Base-by-base conservation (phyloP, 2,888 invertebrate species). In the Eupeodes latifasciatus region DNA sequence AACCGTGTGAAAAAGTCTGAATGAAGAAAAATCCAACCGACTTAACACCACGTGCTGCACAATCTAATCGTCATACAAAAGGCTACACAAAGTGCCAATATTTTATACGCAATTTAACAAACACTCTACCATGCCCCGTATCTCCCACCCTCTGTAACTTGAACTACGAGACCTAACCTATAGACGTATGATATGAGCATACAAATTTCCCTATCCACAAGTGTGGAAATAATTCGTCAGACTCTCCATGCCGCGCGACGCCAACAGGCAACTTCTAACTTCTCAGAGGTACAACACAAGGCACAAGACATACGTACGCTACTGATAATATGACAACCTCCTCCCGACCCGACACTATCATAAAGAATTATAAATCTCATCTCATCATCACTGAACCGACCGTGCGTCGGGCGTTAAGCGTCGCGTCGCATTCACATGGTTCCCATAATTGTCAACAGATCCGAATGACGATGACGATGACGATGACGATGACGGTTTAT, bases 141-240 rank as follows among this genome's bases (percentile, higher is more conserved):
- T 19, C 9, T 12, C 19, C 11, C 44, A 49, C 6, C 19, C 16
- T 19, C 12, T 47, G 64, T 7, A 2, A 47, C 4, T 53, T 40
- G 40, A 7, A 40, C 40, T 40, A 9, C 40, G 4, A 40, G 40
- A 40, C 6, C 72, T 59, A 55, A 27, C 59, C 44, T 49, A 11
- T 44, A 51, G 67, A 11, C 19, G 16, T 34, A 55, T 6, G 40
- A 51, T 34, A 55, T 6, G 40, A 51, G 55, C 36, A 59, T 10
- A 1, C 71, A 55, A n/a, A 40, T 34, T 66, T 16, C n/a, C 16
- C 11, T 61, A n/a, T 11, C 55, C 53, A 19, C 61, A 66, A 64
- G 62, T 71, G 79, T 80, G 81, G 71, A 71, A 81, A 77, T 61
- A 81, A 81, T 85, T 72, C 72, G 81, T 85, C 76, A 81, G 76